Evolutionary conservation across 2,888 invertebrate genomes (phyloP).

Genomic region (Cheiracanthium punctorium): DNA sequence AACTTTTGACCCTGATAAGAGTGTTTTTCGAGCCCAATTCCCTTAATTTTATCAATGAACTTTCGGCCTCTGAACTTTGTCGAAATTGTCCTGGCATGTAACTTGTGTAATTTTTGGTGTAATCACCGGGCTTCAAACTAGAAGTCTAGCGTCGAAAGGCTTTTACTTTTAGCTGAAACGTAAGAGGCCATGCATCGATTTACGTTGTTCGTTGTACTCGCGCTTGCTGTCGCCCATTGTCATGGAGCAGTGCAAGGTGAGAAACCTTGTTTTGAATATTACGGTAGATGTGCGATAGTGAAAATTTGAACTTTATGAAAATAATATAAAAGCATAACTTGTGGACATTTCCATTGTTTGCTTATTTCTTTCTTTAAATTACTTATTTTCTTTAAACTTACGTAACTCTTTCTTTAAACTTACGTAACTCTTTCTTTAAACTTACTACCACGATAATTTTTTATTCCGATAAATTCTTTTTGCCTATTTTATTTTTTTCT

Average conservation of each 20-base stretch:
- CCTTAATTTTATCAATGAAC: background rate
- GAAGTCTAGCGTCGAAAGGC: background rate
- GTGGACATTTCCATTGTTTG: no score
- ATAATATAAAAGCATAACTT: no score
- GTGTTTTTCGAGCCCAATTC: background rate
- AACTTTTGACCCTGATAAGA: conserved; percentile 33
- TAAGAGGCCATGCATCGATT: conserved; percentile 19
- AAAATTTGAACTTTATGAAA: no score
- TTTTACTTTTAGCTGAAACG: background rate
- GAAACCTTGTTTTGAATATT: background rate
- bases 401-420: no score
- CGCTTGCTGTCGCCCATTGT: conserved; percentile 3
- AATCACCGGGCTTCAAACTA: background rate
- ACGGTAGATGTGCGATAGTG: no score
- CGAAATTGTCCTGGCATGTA: background rate
- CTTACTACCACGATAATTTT: no score
- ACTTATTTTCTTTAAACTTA: no score
- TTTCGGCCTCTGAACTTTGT: conserved; percentile 41
- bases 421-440: no score
- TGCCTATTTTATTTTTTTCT: no score
- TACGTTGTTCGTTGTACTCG: background rate
- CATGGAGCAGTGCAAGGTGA: conserved; percentile 39
- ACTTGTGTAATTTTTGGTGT: no score
- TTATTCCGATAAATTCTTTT: no score
- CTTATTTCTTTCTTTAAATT: no score